phyloP scores from a whole-genome alignment of 2,113 vertebrate species.

The Planiliza haematocheilus region DNA sequence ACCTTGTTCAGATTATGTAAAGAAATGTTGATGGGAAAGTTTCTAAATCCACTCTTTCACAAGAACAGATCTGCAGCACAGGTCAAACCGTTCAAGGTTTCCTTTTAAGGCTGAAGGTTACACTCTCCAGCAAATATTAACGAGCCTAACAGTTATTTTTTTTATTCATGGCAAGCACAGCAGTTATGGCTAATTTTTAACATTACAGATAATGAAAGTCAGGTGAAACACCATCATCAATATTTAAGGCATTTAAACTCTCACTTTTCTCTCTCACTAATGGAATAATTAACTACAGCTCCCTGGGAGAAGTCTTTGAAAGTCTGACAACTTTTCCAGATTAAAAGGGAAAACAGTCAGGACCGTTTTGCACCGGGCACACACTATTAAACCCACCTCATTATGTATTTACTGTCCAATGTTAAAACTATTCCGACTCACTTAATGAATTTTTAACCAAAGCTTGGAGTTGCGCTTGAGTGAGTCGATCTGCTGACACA shows the following conservation, averaged over 20 bases:
- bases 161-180: no score
- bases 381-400: neutral
- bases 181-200: no score
- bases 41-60: no score
- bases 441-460: constrained; percentile 26
- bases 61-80: no score
- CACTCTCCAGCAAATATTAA: no score
- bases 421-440: constrained; percentile 5
- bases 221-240: neutral
- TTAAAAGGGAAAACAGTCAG: neutral
- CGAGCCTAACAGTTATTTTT: no score
- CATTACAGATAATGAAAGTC: no score
- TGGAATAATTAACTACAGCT: neutral
- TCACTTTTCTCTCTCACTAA: neutral
- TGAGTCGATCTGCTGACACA: constrained; percentile 24
- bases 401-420: neutral
- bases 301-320: neutral
- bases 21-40: no score
- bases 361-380: neutral
- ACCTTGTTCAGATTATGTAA: no score
- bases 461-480: constrained; percentile 21
- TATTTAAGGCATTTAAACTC: constrained; percentile 21
- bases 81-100: no score
- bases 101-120: no score
- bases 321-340: constrained; percentile 15